phyloP scores from a whole-genome alignment of 2,113 vertebrate genomes.

The Daubentonia madagascariensis region DNA sequence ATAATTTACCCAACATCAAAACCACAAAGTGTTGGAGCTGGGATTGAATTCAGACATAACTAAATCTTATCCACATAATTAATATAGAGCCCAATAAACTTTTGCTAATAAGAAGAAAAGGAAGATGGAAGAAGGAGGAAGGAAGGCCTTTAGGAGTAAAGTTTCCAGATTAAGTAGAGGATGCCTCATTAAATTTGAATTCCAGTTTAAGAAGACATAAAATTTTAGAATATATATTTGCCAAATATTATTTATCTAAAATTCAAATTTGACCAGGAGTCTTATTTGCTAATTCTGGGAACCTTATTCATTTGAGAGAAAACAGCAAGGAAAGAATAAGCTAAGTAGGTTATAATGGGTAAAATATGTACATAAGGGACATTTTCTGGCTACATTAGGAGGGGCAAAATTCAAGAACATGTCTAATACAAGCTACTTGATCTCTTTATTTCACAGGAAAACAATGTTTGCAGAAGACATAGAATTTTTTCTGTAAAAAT shows the following conservation, averaged over 20 bases:
- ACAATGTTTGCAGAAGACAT: not conserved
- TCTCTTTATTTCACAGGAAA: not conserved
- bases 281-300: not conserved
- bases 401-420: not conserved
- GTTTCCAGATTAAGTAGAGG: not conserved
- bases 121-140: not conserved
- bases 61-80: not conserved
- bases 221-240: not conserved
- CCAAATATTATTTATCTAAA: conserved; percentile 18
- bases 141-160: not conserved
- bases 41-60: not conserved
- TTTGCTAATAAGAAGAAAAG: not conserved
- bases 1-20: not conserved
- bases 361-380: not conserved
- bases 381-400: not conserved
- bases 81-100: not conserved
- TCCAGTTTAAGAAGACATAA: not conserved
- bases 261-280: not conserved
- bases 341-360: not conserved
- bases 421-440: not conserved
- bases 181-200: not conserved
- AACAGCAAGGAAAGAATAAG: not conserved
- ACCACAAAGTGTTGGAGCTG: not conserved
- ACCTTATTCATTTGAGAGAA: not conserved
- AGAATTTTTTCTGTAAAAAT: not conserved